Base-by-base conservation (phyloP, 2,797 vertebrate species). In the Lithobates sylvaticus region DNA sequence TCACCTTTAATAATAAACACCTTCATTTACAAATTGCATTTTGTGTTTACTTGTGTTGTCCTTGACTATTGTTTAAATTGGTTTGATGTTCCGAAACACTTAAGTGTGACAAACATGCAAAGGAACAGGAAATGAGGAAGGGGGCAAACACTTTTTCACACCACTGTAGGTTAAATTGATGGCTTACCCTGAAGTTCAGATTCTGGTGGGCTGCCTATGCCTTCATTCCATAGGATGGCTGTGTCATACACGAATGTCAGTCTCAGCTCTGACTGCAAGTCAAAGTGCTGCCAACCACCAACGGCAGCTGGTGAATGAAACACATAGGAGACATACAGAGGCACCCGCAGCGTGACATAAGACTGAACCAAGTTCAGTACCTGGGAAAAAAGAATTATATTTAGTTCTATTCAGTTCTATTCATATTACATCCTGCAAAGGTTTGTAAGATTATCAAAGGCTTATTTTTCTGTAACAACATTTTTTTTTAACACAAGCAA, bases 221-320 rank as follows among this genome's bases (percentile, higher is more conserved):
- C 95, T 0, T 97, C 96, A 90, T 95, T 95, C 97, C 96, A 97
- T 69, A 96, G 89, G 88, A 97, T 95, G 72, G 96, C 95, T 0
- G 94, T 97, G 71, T 96, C 94, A 1, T 96, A 97, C 65, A 96
- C 95, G 83, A 96, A 97, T 72, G 96, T 96, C 88, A 96, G 94
- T 71, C 94, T 93, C 76, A 96, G 90, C 89, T 97, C 96, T 0
- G 95, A 96, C 89, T 94, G 94, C 89, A 97, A 91, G 91, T 97
- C 96, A 84, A 97, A 96, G 91, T 96, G 96, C 90, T 96, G 95
- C 96, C 95, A 96, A 86, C 93, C 95, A 16, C 96, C 95, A 39
- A 91, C 90, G 0, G 94, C 94, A 86, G 94, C 95, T 0, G 95
- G 95, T 4, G 95, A 96, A 91, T 95, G 95, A 91, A 96, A 96